phyloP scores from a whole-genome alignment of 2,888 invertebrate genomes.

The Nemoura dubitans region DNA sequence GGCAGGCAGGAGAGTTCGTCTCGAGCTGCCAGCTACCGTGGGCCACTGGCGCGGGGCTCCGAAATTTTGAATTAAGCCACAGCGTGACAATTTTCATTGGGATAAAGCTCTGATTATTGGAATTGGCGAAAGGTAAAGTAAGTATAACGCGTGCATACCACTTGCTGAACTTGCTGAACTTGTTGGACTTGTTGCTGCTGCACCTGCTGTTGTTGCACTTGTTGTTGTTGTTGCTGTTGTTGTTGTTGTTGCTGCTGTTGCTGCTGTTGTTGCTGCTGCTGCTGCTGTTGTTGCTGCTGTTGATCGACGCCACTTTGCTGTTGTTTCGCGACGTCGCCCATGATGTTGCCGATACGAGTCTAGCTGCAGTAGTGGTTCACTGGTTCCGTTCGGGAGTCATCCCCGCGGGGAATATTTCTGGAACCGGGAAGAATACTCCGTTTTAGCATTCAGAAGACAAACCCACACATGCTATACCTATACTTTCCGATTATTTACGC shows the following conservation, averaged over 20 bases:
- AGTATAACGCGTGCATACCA: too few species aligned
- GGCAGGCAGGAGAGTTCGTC: too few species aligned
- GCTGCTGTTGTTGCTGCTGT: conserved; percentile 43
- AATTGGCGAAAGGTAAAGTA: too few species aligned
- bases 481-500: too few species aligned
- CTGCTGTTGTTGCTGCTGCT: background rate
- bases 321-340: conserved; percentile 49
- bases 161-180: conserved; percentile 18
- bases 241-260: conserved; percentile 43
- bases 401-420: background rate
- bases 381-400: background rate
- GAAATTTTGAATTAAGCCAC: too few species aligned
- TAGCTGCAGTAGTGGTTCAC: background rate
- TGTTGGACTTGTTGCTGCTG: conserved; percentile 44
- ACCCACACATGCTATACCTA: too few species aligned
- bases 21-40: too few species aligned
- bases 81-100: too few species aligned
- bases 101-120: too few species aligned
- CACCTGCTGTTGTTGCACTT: conserved; percentile 17
- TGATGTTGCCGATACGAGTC: conserved; percentile 51
- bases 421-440: background rate
- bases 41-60: too few species aligned
- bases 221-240: conserved; percentile 17
- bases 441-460: background rate
- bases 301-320: conserved; percentile 54